Evolutionary conservation across 2,113 vertebrate genomes (phyloP).

Genomic region (Benthochromis sp.): DNA sequence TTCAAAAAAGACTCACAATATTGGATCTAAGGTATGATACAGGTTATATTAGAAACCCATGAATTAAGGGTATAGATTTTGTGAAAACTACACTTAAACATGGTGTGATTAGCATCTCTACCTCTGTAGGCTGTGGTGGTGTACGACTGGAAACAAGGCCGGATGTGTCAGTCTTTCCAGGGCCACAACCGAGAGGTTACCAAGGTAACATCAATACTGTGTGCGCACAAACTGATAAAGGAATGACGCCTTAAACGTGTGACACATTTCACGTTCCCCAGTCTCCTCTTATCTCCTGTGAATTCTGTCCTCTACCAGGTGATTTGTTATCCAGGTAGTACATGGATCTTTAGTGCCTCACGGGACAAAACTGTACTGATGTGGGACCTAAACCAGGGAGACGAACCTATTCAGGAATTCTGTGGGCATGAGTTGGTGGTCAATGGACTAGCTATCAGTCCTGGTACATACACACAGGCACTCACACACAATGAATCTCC

Average conservation of each 20-base stretch:
- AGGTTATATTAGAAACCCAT: neutral
- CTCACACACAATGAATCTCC: neutral
- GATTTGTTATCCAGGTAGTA: conserved; percentile 72
- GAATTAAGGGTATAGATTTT: neutral
- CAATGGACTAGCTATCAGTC: conserved; percentile 85
- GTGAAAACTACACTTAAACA: neutral
- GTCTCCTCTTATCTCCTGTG: neutral
- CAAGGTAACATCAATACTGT: conserved; percentile 77
- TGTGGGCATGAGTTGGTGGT: conserved; percentile 87
- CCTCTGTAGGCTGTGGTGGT: conserved; percentile 78
- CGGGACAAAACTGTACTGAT: conserved; percentile 84
- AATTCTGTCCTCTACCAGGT: conserved; percentile 63
- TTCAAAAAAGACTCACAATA: neutral
- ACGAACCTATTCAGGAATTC: conserved; percentile 76
- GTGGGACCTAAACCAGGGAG: conserved; percentile 80
- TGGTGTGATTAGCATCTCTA: neutral
- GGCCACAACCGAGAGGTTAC: conserved; percentile 89
- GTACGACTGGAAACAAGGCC: conserved; percentile 85
- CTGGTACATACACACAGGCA: conserved; percentile 68
- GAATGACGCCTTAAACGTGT: neutral
- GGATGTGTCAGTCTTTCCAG: conserved; percentile 73
- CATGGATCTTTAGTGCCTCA: conserved; percentile 88
- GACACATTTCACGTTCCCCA: neutral
- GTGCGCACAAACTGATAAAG: neutral
- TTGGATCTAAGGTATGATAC: neutral